phyloP scores from a whole-genome alignment of 2,888 invertebrate species.

The Acrobasis consociella region DNA sequence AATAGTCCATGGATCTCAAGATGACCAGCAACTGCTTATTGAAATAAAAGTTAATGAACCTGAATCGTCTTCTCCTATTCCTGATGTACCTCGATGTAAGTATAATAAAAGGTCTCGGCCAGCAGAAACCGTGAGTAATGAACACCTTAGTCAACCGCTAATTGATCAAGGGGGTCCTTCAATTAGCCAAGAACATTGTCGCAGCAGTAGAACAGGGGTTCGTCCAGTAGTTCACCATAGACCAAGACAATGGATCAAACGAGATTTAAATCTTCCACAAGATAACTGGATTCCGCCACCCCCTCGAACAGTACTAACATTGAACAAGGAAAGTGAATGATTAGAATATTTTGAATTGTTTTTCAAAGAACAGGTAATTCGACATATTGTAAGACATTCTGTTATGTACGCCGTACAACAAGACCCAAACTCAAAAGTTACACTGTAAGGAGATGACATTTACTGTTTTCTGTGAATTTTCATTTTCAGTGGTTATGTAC shows the following conservation, averaged over 20 bases:
- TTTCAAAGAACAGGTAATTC: not conserved
- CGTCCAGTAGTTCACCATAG: not conserved
- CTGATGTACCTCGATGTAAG: too few relatives aligned
- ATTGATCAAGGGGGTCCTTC: not conserved
- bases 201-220: not conserved
- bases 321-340: not conserved
- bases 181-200: not conserved
- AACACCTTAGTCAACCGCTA: too few relatives aligned
- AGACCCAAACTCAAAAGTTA: not conserved
- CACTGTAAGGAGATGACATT: constrained; percentile 23
- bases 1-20: not conserved
- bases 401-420: not conserved
- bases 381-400: not conserved
- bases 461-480: constrained; percentile 36
- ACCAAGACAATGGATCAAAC: not conserved
- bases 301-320: not conserved
- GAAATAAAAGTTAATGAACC: not conserved
- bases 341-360: constrained; percentile 1
- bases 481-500: constrained; percentile 40
- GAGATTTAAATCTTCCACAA: not conserved
- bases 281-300: not conserved
- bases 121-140: too few relatives aligned
- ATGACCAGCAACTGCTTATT: constrained; percentile 7
- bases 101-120: too few relatives aligned
- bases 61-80: not conserved